Base-by-base conservation (phyloP, 2,888 invertebrate species). In the Philereme vetulata region DNA sequence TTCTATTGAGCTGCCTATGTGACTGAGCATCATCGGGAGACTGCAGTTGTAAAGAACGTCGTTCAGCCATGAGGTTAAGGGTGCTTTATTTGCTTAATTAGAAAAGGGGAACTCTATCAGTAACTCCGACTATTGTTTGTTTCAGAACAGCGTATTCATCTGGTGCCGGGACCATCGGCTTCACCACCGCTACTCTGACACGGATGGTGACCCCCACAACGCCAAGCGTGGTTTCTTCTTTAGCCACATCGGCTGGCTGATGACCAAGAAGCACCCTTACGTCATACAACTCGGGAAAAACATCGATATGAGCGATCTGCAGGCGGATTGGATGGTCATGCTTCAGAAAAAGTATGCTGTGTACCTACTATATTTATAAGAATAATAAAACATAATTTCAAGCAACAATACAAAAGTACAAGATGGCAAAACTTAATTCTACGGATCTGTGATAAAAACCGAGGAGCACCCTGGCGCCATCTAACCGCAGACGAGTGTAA, bases 201-300 rank as follows among this genome's bases (percentile, higher is more conserved):
- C 93, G 0, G 94, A 96, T 70, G 96, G 93, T 0, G 97, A 97
- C 79, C 97, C 97, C 0, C 96, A 97, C 84, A 96, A 97, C 77
- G 93, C 96, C 0, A 94, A 93, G 49, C 90, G 96, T 47, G 97
- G 97, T 0, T 97, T 98, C 90, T 97, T 97, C 91, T 98, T 97
- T 86, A 93, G 96, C 2, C 97, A 98, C 81, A 94, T 97, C 54
- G 97, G 97, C 6, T 98, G 98, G 97, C 87, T 98, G 33, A 93
- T 97, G 93, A 88, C 90, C 62, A 94, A 93, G 68, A 97, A 97
- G 80, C 97, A 97, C 77, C 97, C 96, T 0, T 93, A 95, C 65
- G 95, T 96, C 42, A 94, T 93, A 38, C 90, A 93, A 61, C 94
- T 95, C 68, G 96, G 94, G 33, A 94, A 71, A 60, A 91, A 89